Evolutionary conservation across 2,888 invertebrate species (phyloP), one percentile per base, ranked within the genome.

Genomic region (Agrilus biguttatus): DNA sequence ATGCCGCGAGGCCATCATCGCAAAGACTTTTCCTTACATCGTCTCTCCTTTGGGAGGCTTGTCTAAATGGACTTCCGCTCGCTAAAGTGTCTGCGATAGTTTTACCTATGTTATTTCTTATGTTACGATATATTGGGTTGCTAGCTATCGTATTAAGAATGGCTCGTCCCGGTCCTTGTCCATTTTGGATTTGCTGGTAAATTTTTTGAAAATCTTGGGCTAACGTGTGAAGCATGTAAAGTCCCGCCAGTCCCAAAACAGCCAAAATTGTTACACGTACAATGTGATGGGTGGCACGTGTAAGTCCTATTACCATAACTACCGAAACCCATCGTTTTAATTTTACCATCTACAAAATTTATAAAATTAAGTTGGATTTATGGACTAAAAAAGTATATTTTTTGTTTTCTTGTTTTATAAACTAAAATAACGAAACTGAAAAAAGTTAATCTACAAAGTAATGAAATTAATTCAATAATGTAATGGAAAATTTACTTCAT

Each of bases 151-250:
- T 28, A 10, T 28, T 28, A 2, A 28, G 5, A 10, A 28, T 36
- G n/a, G 36, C 36, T 36, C 17, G 17, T 36, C 28, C 28, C 10
- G 28, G 28, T 10, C 28, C 28, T 36, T 36, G 36, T 14, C 17
- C 17, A 6, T 36, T 36, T 17, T 44, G 44, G n/a, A 44, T 32
- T n/a, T 46, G 43, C 21, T 36, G 40, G 32, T 37, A 45, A 14
- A 67, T 66, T 45, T 59, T 60, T 47, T 59, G 60, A 51, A 62
- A 68, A 51, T 69, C 68, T 50, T 65, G 62, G 3, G 68, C 68
- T 34, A 70, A 53, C 35, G 60, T 60, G 43, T 70, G 69, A 33
- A 69, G 52, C 63, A 70, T 62, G 63, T 66, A 71, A 47, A 71
- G 50, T 10, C 70, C 70, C 12, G 62, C 64, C 41, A 71, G 54